phyloP scores from a whole-genome alignment of 2,113 vertebrate genomes.

The Lipotes vexillifer region DNA sequence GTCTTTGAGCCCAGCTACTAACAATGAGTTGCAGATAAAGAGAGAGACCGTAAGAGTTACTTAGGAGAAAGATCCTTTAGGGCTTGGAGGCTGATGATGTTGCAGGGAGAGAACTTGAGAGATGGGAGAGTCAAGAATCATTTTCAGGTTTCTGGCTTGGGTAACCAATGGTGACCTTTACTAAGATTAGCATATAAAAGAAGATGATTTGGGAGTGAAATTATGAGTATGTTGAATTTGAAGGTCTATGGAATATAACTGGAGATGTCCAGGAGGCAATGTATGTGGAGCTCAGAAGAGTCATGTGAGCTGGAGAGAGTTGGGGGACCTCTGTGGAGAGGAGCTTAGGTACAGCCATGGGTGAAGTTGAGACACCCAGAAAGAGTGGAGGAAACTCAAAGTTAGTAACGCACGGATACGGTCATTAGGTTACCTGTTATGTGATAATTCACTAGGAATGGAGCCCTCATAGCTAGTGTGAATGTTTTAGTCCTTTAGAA shows the following conservation, averaged over 20 bases:
- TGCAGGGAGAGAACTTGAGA: not conserved
- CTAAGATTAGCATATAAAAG: not conserved
- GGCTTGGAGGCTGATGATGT: not conserved
- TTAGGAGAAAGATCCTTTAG: not conserved
- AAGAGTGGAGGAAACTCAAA: not conserved
- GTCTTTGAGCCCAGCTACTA: not conserved
- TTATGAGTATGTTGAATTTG: not conserved
- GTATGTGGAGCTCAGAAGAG: not conserved
- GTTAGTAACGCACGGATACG: not conserved
- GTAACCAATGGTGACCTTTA: not conserved
- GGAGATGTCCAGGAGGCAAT: not conserved
- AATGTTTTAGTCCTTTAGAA: not conserved
- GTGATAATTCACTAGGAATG: not conserved
- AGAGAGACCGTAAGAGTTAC: not conserved
- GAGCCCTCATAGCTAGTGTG: not conserved
- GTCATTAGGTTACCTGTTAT: not conserved
- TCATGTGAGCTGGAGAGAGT: not conserved
- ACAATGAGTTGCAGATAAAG: not conserved
- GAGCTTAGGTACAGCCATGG: not conserved
- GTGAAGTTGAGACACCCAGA: not conserved
- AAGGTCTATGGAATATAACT: not conserved
- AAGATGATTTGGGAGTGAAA: not conserved
- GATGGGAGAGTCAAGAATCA: not conserved
- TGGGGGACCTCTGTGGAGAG: not conserved
- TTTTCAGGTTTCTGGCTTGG: not conserved